phyloP scores from a whole-genome alignment of 2,113 vertebrate genomes.

The Trematomus loennbergii region DNA sequence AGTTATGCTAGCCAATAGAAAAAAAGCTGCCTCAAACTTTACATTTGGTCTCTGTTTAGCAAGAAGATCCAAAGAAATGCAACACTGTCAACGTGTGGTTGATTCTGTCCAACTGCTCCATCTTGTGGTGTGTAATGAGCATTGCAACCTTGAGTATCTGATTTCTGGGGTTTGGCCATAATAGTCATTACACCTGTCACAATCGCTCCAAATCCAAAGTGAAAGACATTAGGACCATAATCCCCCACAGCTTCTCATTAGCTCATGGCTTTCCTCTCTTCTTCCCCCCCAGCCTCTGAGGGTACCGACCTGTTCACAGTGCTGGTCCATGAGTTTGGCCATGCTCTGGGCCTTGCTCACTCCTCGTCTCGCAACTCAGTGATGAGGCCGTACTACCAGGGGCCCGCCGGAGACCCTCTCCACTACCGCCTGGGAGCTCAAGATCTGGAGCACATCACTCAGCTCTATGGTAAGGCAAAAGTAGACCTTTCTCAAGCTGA shows the following conservation, averaged over 20 bases:
- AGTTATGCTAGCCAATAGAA: too few relatives aligned
- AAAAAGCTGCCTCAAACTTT: too few relatives aligned
- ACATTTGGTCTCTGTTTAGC: too few relatives aligned
- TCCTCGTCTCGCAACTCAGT: conserved; percentile 81
- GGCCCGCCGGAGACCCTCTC: conserved; percentile 83
- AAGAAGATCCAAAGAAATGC: too few relatives aligned
- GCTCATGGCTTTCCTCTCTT: background rate
- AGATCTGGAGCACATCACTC: conserved; percentile 73
- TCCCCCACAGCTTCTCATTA: background rate
- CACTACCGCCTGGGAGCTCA: conserved; percentile 67
- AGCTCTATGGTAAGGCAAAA: conserved; percentile 76
- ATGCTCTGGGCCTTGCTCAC: conserved; percentile 83
- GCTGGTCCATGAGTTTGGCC: conserved; percentile 85
- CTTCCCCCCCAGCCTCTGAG: conserved; percentile 65
- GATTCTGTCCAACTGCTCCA: background rate
- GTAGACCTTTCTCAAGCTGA: background rate
- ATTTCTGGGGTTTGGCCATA: background rate
- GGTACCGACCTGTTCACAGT: conserved; percentile 85
- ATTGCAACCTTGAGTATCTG: background rate
- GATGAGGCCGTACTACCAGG: conserved; percentile 86
- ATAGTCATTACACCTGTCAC: background rate
- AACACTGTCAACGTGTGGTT: background rate
- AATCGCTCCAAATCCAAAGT: background rate
- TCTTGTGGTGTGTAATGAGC: background rate
- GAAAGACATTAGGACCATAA: background rate